These are phyloP conservation scores for Grus americana DNA, from an alignment of 2,113 vertebrate genomes.

Conservation along the genomic window DNA sequence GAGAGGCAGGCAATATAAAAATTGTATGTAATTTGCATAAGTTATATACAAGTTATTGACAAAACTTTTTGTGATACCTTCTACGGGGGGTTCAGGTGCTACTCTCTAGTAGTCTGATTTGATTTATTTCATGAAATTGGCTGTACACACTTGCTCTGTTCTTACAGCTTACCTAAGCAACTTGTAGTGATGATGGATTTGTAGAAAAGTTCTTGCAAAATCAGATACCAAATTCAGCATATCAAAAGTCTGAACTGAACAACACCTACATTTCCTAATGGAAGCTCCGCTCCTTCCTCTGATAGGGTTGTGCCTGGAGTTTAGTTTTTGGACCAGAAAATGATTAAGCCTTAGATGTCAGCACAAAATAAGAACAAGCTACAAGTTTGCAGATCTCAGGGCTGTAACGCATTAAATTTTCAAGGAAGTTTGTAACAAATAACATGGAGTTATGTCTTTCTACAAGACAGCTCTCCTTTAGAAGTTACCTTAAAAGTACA, in stretches of 20 bases:
- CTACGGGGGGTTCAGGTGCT: neutral
- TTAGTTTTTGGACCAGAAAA: neutral
- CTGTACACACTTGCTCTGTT: neutral
- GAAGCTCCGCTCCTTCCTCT: neutral
- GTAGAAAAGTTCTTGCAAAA: neutral
- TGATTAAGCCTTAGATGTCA: neutral
- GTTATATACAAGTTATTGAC: neutral
- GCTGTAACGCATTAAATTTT: neutral
- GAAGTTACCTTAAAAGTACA: neutral
- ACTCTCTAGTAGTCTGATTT: neutral
- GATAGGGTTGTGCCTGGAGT: neutral
- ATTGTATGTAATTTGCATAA: neutral
- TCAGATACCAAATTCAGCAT: neutral
- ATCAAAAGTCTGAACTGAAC: neutral
- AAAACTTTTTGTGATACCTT: neutral
- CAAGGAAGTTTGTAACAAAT: neutral
- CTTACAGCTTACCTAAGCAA: neutral
- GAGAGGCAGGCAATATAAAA: conserved; percentile 1
- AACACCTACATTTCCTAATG: neutral
- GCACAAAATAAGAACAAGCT: neutral
- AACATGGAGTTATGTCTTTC: neutral
- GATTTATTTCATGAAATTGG: neutral
- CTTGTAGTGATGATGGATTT: neutral
- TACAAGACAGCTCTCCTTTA: neutral
- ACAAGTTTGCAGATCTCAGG: neutral